phyloP scores from a whole-genome alignment of 2,113 vertebrate species.

The Anolis sagrei region DNA sequence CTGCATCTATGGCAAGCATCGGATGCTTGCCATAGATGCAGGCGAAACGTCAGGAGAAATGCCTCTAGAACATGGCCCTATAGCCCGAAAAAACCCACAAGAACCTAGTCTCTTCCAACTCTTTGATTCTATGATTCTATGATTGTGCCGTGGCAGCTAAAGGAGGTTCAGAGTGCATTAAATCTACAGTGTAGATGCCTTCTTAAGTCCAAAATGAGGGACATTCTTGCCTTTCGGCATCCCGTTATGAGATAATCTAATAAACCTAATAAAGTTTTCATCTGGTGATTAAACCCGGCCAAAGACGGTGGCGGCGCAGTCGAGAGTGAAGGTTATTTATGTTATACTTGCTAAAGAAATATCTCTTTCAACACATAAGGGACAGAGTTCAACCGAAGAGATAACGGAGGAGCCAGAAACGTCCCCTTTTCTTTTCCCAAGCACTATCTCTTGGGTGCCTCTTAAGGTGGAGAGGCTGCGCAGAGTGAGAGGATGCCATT shows the following conservation, averaged over 20 bases:
- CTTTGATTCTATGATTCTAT: no score
- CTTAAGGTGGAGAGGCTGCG: conserved; percentile 56
- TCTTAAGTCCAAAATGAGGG: background rate
- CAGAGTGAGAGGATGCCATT: conserved; percentile 27
- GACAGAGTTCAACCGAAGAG: conserved; percentile 65
- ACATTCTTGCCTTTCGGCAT: conserved; percentile 24
- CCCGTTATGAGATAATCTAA: conserved; percentile 54
- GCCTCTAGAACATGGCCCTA: no score
- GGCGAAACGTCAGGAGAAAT: no score
- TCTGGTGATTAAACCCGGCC: conserved; percentile 15
- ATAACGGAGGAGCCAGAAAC: conserved; percentile 63
- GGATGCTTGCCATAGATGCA: no score
- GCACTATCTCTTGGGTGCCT: conserved; percentile 67
- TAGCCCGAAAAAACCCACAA: no score
- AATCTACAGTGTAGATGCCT: no score
- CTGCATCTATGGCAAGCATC: no score
- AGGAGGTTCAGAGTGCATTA: no score
- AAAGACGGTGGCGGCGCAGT: conserved; percentile 49
- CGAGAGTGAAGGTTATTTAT: conserved; percentile 77
- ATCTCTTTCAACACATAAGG: conserved; percentile 76
- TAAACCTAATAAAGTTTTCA: conserved; percentile 34
- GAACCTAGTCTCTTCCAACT: no score
- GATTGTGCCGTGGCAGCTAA: no score
- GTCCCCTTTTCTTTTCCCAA: conserved; percentile 57
- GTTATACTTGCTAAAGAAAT: conserved; percentile 67